Percentiles rank a stretch among this genome's conserved stretches.
Evolutionary conservation across 2,888 invertebrate species (phyloP).

Genomic region (Mylabris sibirica): DNA sequence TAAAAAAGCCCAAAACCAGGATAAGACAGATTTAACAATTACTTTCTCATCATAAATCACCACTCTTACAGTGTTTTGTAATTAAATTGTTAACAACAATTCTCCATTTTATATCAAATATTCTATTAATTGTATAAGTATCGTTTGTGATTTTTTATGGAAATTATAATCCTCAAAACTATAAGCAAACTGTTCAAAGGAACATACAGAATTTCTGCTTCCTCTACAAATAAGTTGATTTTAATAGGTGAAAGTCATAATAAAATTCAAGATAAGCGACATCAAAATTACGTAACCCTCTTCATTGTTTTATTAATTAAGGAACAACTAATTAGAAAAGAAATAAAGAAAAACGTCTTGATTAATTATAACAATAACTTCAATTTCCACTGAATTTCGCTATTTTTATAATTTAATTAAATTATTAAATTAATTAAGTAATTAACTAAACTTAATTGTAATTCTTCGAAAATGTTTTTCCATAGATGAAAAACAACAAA

Average conservation of each 20-base stretch:
- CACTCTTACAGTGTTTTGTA: too few relatives aligned
- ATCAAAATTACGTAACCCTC: neutral
- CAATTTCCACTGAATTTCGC: neutral
- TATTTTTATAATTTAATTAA: neutral
- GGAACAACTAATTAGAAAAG: neutral
- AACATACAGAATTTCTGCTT: neutral
- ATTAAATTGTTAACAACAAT: too few relatives aligned
- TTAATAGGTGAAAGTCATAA: neutral
- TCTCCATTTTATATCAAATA: too few relatives aligned
- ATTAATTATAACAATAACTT: neutral
- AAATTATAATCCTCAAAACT: too few relatives aligned
- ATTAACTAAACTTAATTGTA: neutral
- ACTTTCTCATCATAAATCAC: too few relatives aligned
- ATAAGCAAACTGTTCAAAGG: too few relatives aligned
- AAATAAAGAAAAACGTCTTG: neutral
- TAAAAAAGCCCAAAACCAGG: too few relatives aligned
- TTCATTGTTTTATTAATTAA: neutral
- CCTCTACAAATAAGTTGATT: neutral
- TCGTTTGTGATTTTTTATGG: too few relatives aligned
- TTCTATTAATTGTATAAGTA: too few relatives aligned
- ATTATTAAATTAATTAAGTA: neutral
- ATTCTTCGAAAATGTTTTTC: neutral
- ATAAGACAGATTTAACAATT: too few relatives aligned
- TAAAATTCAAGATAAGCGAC: neutral
- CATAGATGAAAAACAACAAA: too few relatives aligned